phyloP scores from a whole-genome alignment of 1,140 invertebrate genomes.

The Anagrus nilaparvatae region DNA sequence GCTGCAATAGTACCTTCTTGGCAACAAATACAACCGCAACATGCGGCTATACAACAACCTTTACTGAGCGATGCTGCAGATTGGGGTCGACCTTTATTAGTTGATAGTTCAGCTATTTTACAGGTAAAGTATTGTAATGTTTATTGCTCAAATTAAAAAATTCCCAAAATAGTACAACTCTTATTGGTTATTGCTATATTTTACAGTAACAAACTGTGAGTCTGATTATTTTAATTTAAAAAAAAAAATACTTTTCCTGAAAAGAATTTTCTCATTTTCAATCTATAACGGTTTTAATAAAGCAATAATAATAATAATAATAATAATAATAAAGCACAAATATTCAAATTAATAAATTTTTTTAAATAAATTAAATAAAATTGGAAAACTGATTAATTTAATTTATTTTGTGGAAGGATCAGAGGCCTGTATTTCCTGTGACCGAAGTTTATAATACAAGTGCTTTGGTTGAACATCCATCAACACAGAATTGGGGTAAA shows the following conservation, averaged over 20 bases:
- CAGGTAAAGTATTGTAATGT: slow-evolving; percentile 40
- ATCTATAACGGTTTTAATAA: no score
- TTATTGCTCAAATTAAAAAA: neutral
- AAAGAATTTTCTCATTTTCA: no score
- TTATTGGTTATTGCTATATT: neutral
- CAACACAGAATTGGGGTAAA: slow-evolving; percentile 40
- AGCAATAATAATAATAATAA: no score
- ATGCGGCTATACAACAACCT: slow-evolving; percentile 62
- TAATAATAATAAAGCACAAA: no score
- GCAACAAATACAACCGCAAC: slow-evolving; percentile 66
- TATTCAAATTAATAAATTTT: no score
- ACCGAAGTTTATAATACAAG: slow-evolving; percentile 47
- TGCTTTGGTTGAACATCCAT: slow-evolving; percentile 46
- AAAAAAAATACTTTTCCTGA: no score
- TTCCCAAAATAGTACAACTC: neutral
- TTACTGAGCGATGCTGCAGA: slow-evolving; percentile 56
- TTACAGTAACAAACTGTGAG: no score
- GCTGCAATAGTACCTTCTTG: slow-evolving; percentile 80
- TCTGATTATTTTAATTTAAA: no score
- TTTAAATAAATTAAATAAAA: no score
- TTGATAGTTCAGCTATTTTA: slow-evolving; percentile 64
- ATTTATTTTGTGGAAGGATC: slow-evolving; percentile 46
- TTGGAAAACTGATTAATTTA: no score
- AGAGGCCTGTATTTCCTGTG: slow-evolving; percentile 57
- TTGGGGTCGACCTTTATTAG: slow-evolving; percentile 69